phyloP scores from a whole-genome alignment of 1,140 invertebrate genomes.

The Drosophila trapezifrons region DNA sequence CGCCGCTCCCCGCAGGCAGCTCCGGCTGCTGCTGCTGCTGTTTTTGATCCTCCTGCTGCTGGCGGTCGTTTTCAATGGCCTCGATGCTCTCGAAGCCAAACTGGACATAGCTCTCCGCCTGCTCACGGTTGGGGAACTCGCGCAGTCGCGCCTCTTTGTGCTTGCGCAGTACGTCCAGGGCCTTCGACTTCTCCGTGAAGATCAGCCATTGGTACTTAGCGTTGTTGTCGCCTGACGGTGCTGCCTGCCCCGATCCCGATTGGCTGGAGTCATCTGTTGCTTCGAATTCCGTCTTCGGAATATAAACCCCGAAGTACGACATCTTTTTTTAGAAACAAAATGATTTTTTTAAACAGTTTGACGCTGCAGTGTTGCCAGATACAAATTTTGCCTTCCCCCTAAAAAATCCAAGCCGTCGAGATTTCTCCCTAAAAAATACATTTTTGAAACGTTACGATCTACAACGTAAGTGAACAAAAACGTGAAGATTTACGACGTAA shows the following conservation, averaged over 20 bases:
- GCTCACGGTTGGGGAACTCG: conserved; percentile 88
- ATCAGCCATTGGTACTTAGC: conserved; percentile 83
- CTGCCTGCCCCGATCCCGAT: background rate
- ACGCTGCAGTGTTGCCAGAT: background rate
- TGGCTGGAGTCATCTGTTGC: background rate
- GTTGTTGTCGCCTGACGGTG: background rate
- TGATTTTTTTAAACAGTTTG: conserved; percentile 11
- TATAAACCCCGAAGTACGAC: conserved; percentile 14
- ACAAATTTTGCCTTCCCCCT: too few species aligned
- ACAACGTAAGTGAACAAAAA: too few species aligned
- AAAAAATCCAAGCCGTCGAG: too few species aligned
- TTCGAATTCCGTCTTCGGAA: conserved; percentile 11
- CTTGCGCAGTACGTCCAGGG: conserved; percentile 89
- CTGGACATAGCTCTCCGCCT: conserved; percentile 89
- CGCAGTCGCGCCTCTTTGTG: conserved; percentile 91
- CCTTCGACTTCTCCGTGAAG: conserved; percentile 89
- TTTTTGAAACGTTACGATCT: too few species aligned
- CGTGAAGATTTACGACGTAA: too few species aligned
- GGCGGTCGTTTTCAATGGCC: conserved; percentile 27
- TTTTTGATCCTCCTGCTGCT: conserved; percentile 20
- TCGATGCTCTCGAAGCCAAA: conserved; percentile 85
- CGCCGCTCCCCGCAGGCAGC: conserved; percentile 11
- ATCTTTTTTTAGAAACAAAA: conserved; percentile 13
- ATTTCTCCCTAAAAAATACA: too few species aligned
- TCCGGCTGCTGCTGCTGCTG: conserved; percentile 19